Base-by-base conservation (phyloP, 2,888 invertebrate genomes). In the Onchidella celtica region DNA sequence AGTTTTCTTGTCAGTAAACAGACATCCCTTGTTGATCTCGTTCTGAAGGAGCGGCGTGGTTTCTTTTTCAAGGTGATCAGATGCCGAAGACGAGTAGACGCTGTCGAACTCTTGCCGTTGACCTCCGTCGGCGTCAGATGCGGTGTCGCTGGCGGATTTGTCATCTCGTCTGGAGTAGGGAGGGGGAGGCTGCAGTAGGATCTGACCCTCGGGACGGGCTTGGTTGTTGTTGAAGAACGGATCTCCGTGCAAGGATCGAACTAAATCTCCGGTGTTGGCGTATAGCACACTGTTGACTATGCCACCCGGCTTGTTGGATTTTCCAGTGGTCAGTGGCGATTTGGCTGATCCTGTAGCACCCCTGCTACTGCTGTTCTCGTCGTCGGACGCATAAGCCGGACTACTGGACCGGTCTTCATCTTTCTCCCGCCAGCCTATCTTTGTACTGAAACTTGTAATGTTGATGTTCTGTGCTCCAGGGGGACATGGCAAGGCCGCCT, bases 371-470 rank as follows among this genome's bases (percentile, higher is more conserved):
- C 89, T 89, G 72, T 90, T 90, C 47, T 98, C 98, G 84, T 98
- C 98, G 91, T 98, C 98, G 0, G 98, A 98, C 89, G 98, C 98
- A 92, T 98, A 98, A 0, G 97, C 97, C 96, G 94, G 94, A 81
- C 98, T 98, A 90, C 98, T 98, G 0, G 98, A 98, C 63, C 98
- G 95, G 88, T 97, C 97, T 96, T 59, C 92, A 24, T 92, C 95
- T 94, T 90, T 88, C n/a, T 89, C 88, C 73, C 85, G 83, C 14
- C 69, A 75, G 21, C 29, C 29, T 55, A 81, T 81, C 14, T 75
- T 87, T 84, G 4, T 88, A 66, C 81, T 76, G 70, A 86, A 85
- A 63, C 85, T 84, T 2, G 86, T 85, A 17, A 83, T 83, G 75
- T 75, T 84, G 11, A 82, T 70, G 3, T 14, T 40, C 40, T 73